Conservation (phyloP, 1,140 invertebrate genomes). For the Neodiprion lecontei region DNA sequence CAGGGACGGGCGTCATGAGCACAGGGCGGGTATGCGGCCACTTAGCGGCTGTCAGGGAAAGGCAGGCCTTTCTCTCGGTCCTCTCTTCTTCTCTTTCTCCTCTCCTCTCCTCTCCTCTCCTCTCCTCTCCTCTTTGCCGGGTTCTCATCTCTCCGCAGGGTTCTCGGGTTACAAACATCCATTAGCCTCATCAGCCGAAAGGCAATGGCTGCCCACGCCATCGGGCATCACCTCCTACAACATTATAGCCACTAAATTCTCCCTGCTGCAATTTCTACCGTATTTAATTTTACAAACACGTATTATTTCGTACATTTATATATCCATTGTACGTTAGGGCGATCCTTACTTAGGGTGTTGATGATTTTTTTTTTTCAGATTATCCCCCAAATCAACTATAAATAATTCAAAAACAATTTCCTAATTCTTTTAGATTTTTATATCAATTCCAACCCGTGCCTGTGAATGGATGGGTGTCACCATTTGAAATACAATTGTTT, state of each 20-base stretch:
- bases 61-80: conserved; percentile 44
- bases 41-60: conserved; percentile 54
- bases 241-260: conserved; percentile 14
- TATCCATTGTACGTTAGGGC: too few species aligned
- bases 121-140: conserved; percentile 20
- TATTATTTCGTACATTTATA: too few species aligned
- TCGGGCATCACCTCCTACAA: conserved; percentile 32
- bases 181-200: conserved; percentile 59
- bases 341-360: too few species aligned
- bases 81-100: conserved; percentile 30
- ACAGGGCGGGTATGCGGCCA: conserved; percentile 47
- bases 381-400: too few species aligned
- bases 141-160: conserved; percentile 25
- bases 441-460: too few species aligned
- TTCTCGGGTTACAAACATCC: conserved; percentile 58
- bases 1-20: conserved; percentile 11
- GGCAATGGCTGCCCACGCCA: conserved; percentile 51
- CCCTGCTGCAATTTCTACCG: too few species aligned
- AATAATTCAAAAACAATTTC: too few species aligned
- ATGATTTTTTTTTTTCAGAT: too few species aligned
- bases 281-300: too few species aligned
- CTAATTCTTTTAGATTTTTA: too few species aligned
- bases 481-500: too few species aligned
- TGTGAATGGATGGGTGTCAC: too few species aligned
- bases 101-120: background rate